These are phyloP conservation scores for Psittacula echo DNA, from an alignment of 2,797 vertebrate genomes.

Conservation along the genomic window DNA sequence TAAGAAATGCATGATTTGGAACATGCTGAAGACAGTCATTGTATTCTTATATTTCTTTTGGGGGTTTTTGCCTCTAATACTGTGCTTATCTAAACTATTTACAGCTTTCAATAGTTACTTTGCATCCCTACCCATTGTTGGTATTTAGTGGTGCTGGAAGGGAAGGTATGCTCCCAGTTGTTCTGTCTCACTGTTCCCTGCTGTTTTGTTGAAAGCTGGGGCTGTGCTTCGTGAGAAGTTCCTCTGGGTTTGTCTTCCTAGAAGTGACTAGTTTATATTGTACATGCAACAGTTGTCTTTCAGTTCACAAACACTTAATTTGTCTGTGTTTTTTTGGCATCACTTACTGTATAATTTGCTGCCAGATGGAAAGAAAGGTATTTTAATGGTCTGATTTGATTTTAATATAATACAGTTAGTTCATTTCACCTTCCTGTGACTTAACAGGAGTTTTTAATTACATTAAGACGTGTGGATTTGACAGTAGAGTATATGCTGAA, in stretches of 20 bases:
- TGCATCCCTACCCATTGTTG: neutral
- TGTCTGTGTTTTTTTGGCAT: slow-evolving; percentile 5
- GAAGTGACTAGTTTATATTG: slow-evolving; percentile 18
- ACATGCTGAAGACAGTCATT: neutral
- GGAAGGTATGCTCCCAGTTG: neutral
- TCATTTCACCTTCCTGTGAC: neutral
- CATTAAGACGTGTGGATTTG: neutral
- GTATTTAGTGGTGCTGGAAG: slow-evolving; percentile 14
- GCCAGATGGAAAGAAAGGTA: slow-evolving; percentile 10
- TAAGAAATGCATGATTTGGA: neutral
- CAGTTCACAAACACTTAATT: slow-evolving; percentile 55
- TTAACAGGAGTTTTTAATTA: neutral
- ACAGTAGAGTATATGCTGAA: neutral
- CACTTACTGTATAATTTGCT: neutral
- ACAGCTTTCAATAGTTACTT: neutral
- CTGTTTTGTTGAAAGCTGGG: slow-evolving; percentile 23
- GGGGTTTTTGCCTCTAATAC: neutral
- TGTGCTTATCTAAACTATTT: slow-evolving; percentile 34
- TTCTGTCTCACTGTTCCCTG: neutral
- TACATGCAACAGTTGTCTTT: slow-evolving; percentile 28
- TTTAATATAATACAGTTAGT: neutral
- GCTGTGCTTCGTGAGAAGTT: neutral
- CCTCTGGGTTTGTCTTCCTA: slow-evolving; percentile 15
- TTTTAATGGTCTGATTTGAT: slow-evolving; percentile 8
- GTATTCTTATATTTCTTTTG: neutral